These are phyloP conservation scores for Phenganax marumi DNA, from an alignment of 92 coral and sea anemone genomes.

Conservation along the genomic window DNA sequence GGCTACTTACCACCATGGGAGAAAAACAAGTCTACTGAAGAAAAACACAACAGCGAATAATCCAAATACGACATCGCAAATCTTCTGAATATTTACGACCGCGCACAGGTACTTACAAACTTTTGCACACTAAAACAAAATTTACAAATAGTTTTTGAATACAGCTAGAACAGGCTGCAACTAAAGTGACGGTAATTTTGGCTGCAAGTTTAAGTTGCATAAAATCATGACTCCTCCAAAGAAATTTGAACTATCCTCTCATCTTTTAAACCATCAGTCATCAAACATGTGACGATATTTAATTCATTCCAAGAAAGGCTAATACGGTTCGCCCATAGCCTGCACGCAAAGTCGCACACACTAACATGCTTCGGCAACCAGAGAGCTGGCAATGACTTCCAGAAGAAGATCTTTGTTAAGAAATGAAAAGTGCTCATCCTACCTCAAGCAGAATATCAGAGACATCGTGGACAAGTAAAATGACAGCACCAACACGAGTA, in stretches of 20 bases:
- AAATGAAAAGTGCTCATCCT: neutral
- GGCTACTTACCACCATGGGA: slow-evolving; percentile 28
- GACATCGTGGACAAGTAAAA: slow-evolving; percentile 80
- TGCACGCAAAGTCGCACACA: no score
- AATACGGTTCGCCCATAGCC: no score
- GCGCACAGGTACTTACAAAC: slow-evolving; percentile 21
- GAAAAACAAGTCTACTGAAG: slow-evolving; percentile 21
- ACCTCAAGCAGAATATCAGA: slow-evolving; percentile 92
- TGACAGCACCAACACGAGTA: slow-evolving; percentile 79
- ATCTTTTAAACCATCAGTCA: no score
- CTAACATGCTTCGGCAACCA: neutral
- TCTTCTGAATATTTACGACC: slow-evolving; percentile 15
- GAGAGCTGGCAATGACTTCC: neutral
- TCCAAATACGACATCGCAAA: slow-evolving; percentile 34
- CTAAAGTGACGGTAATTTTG: neutral
- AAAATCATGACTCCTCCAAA: no score
- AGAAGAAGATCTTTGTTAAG: neutral
- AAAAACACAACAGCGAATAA: slow-evolving; percentile 35
- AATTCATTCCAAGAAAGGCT: no score
- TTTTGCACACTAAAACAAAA: slow-evolving; percentile 17
- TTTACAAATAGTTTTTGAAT: no score
- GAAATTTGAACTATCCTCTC: no score
- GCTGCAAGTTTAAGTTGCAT: neutral
- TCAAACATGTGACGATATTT: no score
- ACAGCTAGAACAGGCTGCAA: neutral